Percentiles rank a stretch among this genome's conserved stretches.
Evolutionary conservation across 2,797 vertebrate species (phyloP).

Genomic region (Tolypeutes matacus): DNA sequence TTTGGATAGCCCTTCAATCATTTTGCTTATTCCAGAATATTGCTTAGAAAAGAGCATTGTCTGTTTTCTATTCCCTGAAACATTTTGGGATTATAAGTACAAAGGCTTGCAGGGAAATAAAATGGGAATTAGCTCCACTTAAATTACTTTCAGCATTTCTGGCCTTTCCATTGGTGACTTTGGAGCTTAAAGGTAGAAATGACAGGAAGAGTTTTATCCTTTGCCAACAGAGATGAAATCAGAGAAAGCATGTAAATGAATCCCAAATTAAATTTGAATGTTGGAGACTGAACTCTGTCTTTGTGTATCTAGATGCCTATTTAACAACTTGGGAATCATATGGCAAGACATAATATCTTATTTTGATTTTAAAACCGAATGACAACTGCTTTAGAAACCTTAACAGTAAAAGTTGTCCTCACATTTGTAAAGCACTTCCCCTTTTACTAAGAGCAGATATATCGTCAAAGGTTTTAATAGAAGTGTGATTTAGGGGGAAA

Average conservation of each 20-base stretch:
- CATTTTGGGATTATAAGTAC: background rate
- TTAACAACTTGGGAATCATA: background rate
- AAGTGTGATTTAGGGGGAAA: background rate
- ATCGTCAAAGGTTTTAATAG: background rate
- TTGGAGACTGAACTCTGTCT: background rate
- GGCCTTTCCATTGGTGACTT: slow-evolving; percentile 19
- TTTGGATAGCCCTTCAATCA: slow-evolving; percentile 30
- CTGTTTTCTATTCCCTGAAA: background rate
- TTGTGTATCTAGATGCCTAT: background rate
- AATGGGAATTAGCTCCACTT: slow-evolving; percentile 36
- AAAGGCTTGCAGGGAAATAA: slow-evolving; percentile 42
- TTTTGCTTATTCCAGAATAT: background rate
- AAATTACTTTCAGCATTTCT: slow-evolving; percentile 52
- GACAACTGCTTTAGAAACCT: background rate
- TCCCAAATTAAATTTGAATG: slow-evolving; percentile 30
- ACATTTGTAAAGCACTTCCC: background rate
- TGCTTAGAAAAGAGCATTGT: background rate
- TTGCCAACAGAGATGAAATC: slow-evolving; percentile 38
- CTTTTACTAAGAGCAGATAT: background rate
- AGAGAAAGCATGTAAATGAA: slow-evolving; percentile 51
- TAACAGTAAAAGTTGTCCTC: slow-evolving; percentile 45
- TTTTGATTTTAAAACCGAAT: background rate
- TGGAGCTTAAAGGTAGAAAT: background rate
- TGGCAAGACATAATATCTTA: background rate
- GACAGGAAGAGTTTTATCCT: slow-evolving; percentile 63